A percentile compares a stretch with the other conserved stretches of the same genome.
These are phyloP conservation scores for Tursiops truncatus DNA, from an alignment of 2,113 vertebrate species.

Conservation along the genomic window DNA sequence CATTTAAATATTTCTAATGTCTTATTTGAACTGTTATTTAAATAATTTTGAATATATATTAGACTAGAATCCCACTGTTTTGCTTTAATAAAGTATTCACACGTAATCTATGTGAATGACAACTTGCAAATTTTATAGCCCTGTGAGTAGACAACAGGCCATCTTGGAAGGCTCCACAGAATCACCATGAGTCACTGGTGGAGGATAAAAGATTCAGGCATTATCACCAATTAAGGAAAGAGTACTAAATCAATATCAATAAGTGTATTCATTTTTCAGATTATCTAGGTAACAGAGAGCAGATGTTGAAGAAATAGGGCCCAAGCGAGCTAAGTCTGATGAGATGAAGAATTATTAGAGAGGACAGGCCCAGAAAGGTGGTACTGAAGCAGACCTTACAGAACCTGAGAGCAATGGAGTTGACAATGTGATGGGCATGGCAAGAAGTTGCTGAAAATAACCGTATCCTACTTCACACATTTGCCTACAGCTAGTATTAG, in stretches of 20 bases:
- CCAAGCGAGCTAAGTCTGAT: not conserved
- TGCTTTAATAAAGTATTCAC: conserved; percentile 5
- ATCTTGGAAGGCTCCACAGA: not conserved
- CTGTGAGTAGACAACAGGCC: not conserved
- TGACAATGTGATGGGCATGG: not conserved
- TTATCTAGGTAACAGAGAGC: not conserved
- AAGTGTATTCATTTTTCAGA: not conserved
- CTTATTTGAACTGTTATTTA: conserved; percentile 2
- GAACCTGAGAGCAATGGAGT: not conserved
- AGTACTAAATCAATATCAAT: not conserved
- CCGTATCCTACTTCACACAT: not conserved
- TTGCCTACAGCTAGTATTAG: not conserved
- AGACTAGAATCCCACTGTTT: not conserved
- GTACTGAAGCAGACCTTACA: not conserved
- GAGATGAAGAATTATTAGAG: not conserved
- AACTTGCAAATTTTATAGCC: not conserved
- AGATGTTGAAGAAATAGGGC: not conserved
- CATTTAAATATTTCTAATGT: conserved; percentile 6
- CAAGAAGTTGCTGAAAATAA: not conserved
- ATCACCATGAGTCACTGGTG: not conserved
- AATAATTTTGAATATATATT: not conserved
- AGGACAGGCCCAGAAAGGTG: not conserved
- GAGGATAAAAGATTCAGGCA: not conserved
- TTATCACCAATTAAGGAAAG: not conserved
- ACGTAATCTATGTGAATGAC: not conserved